phyloP scores from a whole-genome alignment of 2,113 vertebrate genomes.

The Calyptomena viridis region DNA sequence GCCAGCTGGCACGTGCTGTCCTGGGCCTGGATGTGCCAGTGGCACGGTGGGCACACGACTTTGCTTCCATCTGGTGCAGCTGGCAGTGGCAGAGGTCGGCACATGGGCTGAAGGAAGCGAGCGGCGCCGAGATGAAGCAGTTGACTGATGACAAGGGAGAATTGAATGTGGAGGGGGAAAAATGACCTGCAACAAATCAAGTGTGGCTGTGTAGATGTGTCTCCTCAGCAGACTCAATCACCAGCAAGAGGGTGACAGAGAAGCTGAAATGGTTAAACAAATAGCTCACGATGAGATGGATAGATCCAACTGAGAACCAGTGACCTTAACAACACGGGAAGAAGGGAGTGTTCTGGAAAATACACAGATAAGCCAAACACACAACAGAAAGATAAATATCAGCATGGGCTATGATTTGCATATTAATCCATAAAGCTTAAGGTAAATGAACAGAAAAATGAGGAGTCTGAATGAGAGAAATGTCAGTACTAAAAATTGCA shows the following conservation, averaged over 20 bases:
- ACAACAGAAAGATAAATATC: constrained; percentile 19
- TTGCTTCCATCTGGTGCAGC: constrained; percentile 36
- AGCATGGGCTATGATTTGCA: background rate
- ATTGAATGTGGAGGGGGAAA: background rate
- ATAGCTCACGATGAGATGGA: constrained; percentile 1
- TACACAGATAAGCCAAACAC: background rate
- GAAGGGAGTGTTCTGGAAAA: background rate
- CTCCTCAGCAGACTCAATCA: constrained; percentile 27
- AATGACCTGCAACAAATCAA: constrained; percentile 40
- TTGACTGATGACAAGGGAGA: constrained; percentile 18
- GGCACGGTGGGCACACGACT: constrained; percentile 7
- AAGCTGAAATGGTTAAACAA: constrained; percentile 19
- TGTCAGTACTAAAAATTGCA: background rate
- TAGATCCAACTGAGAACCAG: background rate
- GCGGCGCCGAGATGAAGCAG: background rate
- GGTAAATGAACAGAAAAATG: background rate
- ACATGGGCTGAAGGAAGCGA: background rate
- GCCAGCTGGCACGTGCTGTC: constrained; percentile 7
- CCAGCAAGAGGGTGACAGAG: background rate
- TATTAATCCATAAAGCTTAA: background rate
- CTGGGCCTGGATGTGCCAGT: background rate
- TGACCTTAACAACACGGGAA: constrained; percentile 17
- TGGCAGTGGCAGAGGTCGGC: background rate
- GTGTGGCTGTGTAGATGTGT: background rate
- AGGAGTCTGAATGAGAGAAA: background rate